These are phyloP conservation scores for Accipiter cooperii DNA, from an alignment of 2,113 vertebrate genomes.

Conservation along the genomic window DNA sequence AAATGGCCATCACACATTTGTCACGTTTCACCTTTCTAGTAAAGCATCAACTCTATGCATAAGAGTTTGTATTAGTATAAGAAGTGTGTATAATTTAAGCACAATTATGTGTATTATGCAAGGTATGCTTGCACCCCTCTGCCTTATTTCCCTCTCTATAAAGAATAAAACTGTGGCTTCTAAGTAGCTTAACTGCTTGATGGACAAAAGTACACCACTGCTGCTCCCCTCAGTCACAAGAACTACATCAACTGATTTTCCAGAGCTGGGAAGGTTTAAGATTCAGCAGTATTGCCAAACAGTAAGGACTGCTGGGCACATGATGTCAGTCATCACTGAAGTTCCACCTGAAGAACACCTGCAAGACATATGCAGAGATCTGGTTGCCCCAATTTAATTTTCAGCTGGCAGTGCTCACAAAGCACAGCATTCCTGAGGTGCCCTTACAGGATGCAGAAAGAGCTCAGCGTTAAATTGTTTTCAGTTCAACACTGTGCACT, in stretches of 20 bases:
- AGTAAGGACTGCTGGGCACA: not conserved
- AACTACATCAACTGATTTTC: not conserved
- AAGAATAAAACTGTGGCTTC: not conserved
- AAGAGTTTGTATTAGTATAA: not conserved
- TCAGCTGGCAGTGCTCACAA: not conserved
- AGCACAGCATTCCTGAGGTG: not conserved
- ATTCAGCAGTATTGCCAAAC: not conserved
- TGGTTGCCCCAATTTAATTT: not conserved
- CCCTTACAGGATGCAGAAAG: not conserved
- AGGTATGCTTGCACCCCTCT: not conserved
- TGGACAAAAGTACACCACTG: not conserved
- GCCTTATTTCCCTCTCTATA: not conserved
- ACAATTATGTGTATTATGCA: not conserved
- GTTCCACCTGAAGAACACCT: not conserved
- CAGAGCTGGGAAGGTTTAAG: not conserved
- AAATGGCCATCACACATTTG: not conserved
- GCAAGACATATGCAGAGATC: not conserved
- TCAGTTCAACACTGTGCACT: accelerated
- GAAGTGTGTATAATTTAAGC: not conserved
- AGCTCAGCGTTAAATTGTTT: not conserved
- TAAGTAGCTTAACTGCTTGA: not conserved
- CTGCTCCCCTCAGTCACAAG: not conserved
- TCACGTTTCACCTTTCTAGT: not conserved
- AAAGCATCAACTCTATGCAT: not conserved
- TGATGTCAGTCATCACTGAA: not conserved